These are phyloP conservation scores for Falcaria lacertinaria DNA, from an alignment of 2,888 invertebrate species.

Conservation along the genomic window DNA sequence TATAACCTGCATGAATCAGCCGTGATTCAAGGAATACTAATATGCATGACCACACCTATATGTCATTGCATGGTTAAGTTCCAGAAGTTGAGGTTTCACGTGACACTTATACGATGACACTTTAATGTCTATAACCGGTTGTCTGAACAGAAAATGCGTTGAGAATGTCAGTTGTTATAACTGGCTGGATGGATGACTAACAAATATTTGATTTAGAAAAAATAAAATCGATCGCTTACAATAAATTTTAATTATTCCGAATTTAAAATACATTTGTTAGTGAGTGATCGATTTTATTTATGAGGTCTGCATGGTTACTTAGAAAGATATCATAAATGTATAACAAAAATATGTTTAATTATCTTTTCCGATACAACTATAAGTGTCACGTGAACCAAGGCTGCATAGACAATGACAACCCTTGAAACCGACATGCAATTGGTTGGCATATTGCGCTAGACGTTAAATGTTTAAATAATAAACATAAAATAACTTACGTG, in stretches of 20 bases:
- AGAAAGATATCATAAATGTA: no score
- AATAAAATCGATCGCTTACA: no score
- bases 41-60: conserved; percentile 24
- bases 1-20: conserved; percentile 38
- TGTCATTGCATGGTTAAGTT: conserved; percentile 35
- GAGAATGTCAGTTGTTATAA: not conserved
- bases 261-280: no score
- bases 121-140: no score
- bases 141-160: not conserved
- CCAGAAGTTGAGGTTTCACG: conserved; percentile 19
- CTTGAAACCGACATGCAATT: conserved; percentile 24
- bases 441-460: conserved; percentile 20
- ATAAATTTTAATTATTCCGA: no score
- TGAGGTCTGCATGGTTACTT: no score
- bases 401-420: conserved; percentile 11
- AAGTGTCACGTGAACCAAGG: conserved; percentile 22
- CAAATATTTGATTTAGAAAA: no score
- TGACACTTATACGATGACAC: conserved; percentile 12
- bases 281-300: no score
- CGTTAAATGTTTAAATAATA: conserved; percentile 25
- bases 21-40: conserved; percentile 24
- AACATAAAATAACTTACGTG: conserved; percentile 2
- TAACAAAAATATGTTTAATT: not conserved
- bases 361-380: not conserved
- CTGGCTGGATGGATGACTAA: no score